Evolutionary conservation across 2,888 invertebrate genomes (phyloP).

Genomic region (Cataglyphis albicans): DNA sequence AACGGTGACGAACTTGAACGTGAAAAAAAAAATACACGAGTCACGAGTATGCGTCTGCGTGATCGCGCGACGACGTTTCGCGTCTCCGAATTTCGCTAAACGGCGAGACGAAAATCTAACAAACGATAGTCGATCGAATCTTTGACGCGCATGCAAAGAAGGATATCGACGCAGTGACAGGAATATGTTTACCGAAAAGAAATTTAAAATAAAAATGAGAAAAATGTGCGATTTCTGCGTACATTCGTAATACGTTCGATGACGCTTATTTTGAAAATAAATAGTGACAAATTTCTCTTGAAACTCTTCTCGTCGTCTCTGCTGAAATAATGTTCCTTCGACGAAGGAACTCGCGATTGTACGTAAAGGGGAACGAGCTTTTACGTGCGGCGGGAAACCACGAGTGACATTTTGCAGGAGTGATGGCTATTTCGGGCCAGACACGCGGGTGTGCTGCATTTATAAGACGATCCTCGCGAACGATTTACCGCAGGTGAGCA

Average conservation of each 20-base stretch:
- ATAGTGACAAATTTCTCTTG: neutral
- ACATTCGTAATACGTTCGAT: neutral
- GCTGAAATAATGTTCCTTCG: conserved; percentile 20
- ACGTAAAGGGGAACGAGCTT: conserved; percentile 13
- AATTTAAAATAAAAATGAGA: conserved; percentile 6
- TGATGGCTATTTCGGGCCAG: conserved; percentile 51
- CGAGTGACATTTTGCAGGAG: conserved; percentile 50
- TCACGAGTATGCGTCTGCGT: conserved; percentile 44
- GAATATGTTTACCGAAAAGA: neutral
- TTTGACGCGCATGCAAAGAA: conserved; percentile 14
- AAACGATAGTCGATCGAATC: neutral
- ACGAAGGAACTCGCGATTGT: conserved; percentile 40
- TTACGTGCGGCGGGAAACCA: conserved; percentile 4
- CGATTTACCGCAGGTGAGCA: conserved; percentile 38
- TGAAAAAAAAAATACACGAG: conserved; percentile 34
- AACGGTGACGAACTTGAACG: conserved; percentile 47
- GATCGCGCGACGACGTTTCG: conserved; percentile 13
- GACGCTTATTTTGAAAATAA: neutral
- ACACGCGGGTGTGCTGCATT: conserved; percentile 41
- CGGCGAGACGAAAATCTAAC: neutral
- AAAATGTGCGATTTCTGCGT: neutral
- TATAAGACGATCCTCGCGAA: conserved; percentile 41
- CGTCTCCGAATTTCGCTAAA: neutral
- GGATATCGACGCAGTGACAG: neutral
- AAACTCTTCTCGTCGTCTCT: neutral